Evolutionary conservation across 2,797 vertebrate species (phyloP), one percentile per base, ranked within the genome.

Genomic region (Kryptolebias ocellatus): DNA sequence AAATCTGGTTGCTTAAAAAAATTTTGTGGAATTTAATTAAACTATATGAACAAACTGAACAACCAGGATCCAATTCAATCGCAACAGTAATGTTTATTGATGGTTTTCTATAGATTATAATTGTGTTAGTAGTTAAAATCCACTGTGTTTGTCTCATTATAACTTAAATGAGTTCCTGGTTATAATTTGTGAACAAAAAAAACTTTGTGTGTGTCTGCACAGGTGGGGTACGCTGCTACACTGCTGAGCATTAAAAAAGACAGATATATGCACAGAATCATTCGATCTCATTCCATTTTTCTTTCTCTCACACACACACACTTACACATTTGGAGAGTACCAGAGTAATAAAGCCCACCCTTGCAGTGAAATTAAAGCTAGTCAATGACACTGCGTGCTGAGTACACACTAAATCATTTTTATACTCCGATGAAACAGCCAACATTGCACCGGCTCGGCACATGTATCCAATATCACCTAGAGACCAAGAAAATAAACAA

Each of bases 321-420:
- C 68, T 56, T 64, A 72, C 68, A 74, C 67, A 77, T 37, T 62
- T 58, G 1, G 54, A 76, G 73, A 81, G 74, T 55, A 87, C 89
- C 82, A 75, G 81, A 86, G 86, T 88, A 87, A 90, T 92, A 90
- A 92, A 88, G 87, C 79, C 83, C 87, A 88, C 83, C 85, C 82
- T 81, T 86, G 90, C 87, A 90, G 90, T 86, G 87, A 92, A 92
- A 93, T 93, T 92, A 93, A 85, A 87, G 90, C 86, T 83, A 89
- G 89, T 92, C 89, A 90, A 91, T 92, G 85, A 92, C 87, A 91
- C 84, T 76, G 87, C 86, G 84, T 90, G 89, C 87, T 71, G 84
- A 92, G 90, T 84, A 91, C 86, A 86, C 87, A 89, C 90, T 93
- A 93, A 93, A 94, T 94, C 93, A 94, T 91, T 93, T 94, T 94